Base-by-base conservation (phyloP, 2,113 vertebrate genomes). In the Grus americana region DNA sequence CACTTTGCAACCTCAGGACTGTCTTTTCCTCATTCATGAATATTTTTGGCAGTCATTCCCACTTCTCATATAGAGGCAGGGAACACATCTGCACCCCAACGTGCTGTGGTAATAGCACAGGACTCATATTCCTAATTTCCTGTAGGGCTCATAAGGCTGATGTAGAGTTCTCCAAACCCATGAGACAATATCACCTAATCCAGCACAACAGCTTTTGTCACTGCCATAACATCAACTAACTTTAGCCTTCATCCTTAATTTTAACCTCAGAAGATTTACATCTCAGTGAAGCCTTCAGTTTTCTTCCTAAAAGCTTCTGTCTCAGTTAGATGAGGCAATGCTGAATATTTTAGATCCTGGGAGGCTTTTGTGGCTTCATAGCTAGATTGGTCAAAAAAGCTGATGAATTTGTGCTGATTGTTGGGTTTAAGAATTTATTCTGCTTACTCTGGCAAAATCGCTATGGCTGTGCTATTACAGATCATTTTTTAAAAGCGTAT, bases 291-390 rank as follows among this genome's bases (percentile, higher is more conserved):
- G 59, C 7, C 47, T 89, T 85, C n/a, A 59, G 63, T 92, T 92
- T 96, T 78, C 71, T 72, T 88, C 54, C 59, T 90, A 83, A 93
- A 92, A 95, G 85, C 90, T 79, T 88, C 50, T 79, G 4, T 70
- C 38, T 83, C 79, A 15, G 13, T n/a, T 70, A 61, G 66, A 86
- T 62, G 92, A 97, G 55, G 71, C 59, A 92, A 62, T 86, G 42
- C 42, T 96, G 85, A 96, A 91, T 94, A 93, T 94, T 96, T 96
- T 88, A 94, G 71, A 61, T 44, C 15, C 63, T 67, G 38, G 21
- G 59, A 94, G 29, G 40, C 20, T 80, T 92, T 78, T 83, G 54
- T 94, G 55, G 58, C 24, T 95, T 86, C 1, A 1, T 62, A 80
- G 54, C 58, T 93, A 86, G 36, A 76, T 49, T 73, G 36, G 85